These are phyloP conservation scores for Pycnomerus fuliginosus DNA, from an alignment of 2,888 invertebrate genomes.

Conservation along the genomic window DNA sequence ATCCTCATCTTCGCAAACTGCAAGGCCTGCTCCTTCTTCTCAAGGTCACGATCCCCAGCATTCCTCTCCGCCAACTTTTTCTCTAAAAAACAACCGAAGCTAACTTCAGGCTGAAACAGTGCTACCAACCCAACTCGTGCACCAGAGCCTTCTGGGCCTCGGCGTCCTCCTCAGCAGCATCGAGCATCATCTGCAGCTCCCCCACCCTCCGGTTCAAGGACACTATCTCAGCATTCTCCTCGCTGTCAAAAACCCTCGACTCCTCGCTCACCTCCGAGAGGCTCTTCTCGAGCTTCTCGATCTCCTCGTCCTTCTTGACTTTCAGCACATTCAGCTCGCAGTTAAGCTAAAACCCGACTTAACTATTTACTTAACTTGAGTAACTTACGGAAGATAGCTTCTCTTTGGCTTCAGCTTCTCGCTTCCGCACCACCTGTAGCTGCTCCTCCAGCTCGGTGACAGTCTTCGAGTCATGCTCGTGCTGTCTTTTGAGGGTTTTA, in stretches of 20 bases:
- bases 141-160: slow-evolving; percentile 51
- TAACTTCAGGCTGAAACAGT: too few species aligned
- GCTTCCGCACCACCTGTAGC: slow-evolving; percentile 61
- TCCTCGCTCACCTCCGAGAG: slow-evolving; percentile 65
- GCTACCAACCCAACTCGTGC: slow-evolving; percentile 40
- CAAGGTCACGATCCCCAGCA: slow-evolving; percentile 53
- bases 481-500: slow-evolving; percentile 59
- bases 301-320: slow-evolving; percentile 53
- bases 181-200: slow-evolving; percentile 56
- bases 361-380: slow-evolving; percentile 5
- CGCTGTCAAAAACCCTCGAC: slow-evolving; percentile 56
- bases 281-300: slow-evolving; percentile 61
- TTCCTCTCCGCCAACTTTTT: slow-evolving; percentile 49
- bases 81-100: slow-evolving; percentile 30
- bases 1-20: slow-evolving; percentile 57
- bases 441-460: slow-evolving; percentile 68
- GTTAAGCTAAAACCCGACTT: slow-evolving; percentile 47
- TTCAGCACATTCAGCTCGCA: slow-evolving; percentile 60
- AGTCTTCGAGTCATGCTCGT: slow-evolving; percentile 65
- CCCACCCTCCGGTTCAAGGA: slow-evolving; percentile 60
- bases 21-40: slow-evolving; percentile 57
- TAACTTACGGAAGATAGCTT: slow-evolving; percentile 49
- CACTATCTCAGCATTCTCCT: slow-evolving; percentile 56
- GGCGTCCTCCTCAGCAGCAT: slow-evolving; percentile 60
- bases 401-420: slow-evolving; percentile 64